These are phyloP conservation scores for Myzus persicae DNA, from an alignment of 1,140 invertebrate species.

Conservation along the genomic window DNA sequence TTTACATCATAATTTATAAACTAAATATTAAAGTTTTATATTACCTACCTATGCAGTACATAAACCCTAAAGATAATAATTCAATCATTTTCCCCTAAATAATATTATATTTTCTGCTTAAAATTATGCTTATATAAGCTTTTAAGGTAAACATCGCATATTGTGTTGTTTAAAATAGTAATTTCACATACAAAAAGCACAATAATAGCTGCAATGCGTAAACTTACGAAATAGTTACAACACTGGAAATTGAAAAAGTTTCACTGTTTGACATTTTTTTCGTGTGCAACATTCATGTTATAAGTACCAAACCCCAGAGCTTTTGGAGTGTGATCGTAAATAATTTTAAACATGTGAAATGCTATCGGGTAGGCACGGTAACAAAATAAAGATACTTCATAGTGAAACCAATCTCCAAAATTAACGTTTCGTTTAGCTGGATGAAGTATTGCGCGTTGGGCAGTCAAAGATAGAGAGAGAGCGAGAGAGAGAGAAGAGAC, in stretches of 20 bases:
- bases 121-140: not conserved
- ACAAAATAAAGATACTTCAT: not conserved
- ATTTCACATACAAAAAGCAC: not conserved
- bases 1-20: not conserved
- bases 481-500: too few species aligned
- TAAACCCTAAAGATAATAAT: not conserved
- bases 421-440: not conserved
- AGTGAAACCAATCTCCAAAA: not conserved
- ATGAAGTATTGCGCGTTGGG: not conserved
- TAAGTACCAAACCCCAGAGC: not conserved
- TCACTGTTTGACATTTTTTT: not conserved
- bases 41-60: not conserved
- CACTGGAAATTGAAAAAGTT: constrained; percentile 2
- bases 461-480: too few species aligned
- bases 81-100: not conserved
- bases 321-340: not conserved
- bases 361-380: not conserved
- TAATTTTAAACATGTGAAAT: not conserved
- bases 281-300: not conserved
- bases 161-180: not conserved
- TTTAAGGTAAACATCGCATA: not conserved
- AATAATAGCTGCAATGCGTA: constrained; percentile 17
- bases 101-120: not conserved
- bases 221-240: not conserved
- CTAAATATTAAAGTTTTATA: not conserved